A percentile compares a stretch with the other conserved stretches of the same genome.
Evolutionary conservation across 53 echinoderm and acorn worm species (phyloP).

Genomic region (Paracentrotus lividus): DNA sequence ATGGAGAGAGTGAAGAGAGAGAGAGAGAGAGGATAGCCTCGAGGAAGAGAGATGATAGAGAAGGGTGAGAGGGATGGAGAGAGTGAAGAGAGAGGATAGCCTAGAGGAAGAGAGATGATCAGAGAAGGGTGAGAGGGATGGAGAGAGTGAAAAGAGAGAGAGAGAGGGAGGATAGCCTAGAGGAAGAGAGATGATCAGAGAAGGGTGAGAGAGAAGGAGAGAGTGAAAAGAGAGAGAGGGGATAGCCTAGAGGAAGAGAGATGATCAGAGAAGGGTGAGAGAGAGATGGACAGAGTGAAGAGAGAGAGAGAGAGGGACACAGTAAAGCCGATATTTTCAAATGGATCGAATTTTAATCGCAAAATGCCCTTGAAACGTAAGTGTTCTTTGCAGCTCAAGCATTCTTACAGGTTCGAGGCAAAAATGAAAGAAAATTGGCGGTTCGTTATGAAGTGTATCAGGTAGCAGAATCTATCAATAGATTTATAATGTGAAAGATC

Average conservation of each 20-base stretch:
- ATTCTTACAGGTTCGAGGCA: slow-evolving; percentile 5
- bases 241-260: background rate
- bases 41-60: background rate
- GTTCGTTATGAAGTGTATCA: background rate
- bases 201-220: background rate
- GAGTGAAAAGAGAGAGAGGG: background rate
- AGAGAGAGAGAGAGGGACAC: background rate
- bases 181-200: background rate
- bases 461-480: background rate
- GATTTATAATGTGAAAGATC: too few relatives aligned
- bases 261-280: too few relatives aligned
- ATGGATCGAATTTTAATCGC: slow-evolving; percentile 41
- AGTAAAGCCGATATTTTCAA: background rate
- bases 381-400: slow-evolving; percentile 30
- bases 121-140: background rate
- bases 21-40: background rate
- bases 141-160: background rate
- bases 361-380: slow-evolving; percentile 41
- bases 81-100: background rate
- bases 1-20: background rate
- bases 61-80: too few relatives aligned
- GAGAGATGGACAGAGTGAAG: background rate
- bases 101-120: background rate
- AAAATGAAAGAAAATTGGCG: background rate
- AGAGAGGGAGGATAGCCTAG: background rate